Conservation (phyloP, 2,113 vertebrate genomes). For the Struthio camelus region DNA sequence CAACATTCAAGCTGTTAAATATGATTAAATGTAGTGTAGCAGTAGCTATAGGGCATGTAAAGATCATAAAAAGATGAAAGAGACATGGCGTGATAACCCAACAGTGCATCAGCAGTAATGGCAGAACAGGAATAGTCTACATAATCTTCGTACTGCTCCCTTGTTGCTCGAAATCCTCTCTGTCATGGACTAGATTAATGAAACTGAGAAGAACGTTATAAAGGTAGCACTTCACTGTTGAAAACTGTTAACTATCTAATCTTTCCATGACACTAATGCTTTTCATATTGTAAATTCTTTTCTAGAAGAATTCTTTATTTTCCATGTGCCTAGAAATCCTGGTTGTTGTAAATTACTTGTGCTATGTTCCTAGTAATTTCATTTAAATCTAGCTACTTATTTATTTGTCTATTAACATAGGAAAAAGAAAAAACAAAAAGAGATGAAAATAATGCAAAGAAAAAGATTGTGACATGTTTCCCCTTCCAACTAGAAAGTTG, state of each 20-base stretch:
- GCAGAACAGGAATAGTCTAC: conserved; percentile 50
- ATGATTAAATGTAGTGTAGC: conserved; percentile 65
- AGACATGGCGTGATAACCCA: conserved; percentile 35
- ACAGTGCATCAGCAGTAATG: conserved; percentile 52
- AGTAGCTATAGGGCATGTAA: conserved; percentile 57
- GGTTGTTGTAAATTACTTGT: conserved; percentile 55
- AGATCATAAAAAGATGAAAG: conserved; percentile 68
- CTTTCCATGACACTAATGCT: conserved; percentile 45
- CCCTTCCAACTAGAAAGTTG: neutral
- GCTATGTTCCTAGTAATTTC: conserved; percentile 26
- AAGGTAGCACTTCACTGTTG: conserved; percentile 53
- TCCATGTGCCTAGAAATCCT: conserved; percentile 3
- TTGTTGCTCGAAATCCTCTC: conserved; percentile 48
- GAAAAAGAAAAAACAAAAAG: neutral
- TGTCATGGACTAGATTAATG: conserved; percentile 60
- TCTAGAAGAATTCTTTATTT: conserved; percentile 35
- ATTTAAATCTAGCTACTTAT: conserved; percentile 1
- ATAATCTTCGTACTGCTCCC: conserved; percentile 46
- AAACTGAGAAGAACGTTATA: conserved; percentile 58
- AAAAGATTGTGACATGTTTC: neutral
- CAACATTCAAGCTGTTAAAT: conserved; percentile 61
- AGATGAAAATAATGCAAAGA: neutral
- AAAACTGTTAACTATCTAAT: conserved; percentile 61
- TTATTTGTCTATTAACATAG: neutral
- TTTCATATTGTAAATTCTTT: conserved; percentile 36